These are phyloP conservation scores for Archivesica marissinica DNA, from an alignment of 1,140 invertebrate species.

Conservation along the genomic window DNA sequence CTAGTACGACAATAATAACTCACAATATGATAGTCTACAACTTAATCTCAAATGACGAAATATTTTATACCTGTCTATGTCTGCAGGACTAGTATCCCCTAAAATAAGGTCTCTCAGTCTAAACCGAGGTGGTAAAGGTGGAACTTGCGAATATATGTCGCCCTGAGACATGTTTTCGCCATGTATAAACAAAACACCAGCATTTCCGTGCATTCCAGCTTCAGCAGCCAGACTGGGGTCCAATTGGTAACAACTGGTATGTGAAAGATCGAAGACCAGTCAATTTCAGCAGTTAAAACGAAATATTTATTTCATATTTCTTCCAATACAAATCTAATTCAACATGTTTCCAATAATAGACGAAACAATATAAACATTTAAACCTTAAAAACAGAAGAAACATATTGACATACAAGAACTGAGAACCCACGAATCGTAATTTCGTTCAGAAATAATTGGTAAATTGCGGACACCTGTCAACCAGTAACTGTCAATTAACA, in stretches of 20 bases:
- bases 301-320: slow-evolving; percentile 14
- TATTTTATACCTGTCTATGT: slow-evolving; percentile 39
- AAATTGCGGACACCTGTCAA: neutral
- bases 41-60: neutral
- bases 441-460: neutral
- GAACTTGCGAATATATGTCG: slow-evolving; percentile 52
- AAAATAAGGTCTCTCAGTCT: slow-evolving; percentile 48
- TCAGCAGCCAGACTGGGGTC: slow-evolving; percentile 39
- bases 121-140: slow-evolving; percentile 50
- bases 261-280: neutral
- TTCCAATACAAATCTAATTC: no score
- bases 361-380: no score
- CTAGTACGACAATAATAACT: no score
- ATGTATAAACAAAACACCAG: slow-evolving; percentile 15
- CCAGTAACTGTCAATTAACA: no score
- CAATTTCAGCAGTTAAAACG: neutral
- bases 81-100: slow-evolving; percentile 20
- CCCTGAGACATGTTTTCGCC: slow-evolving; percentile 40
- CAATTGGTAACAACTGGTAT: neutral
- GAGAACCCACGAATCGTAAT: no score
- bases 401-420: no score
- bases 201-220: slow-evolving; percentile 41
- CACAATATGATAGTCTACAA: no score
- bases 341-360: no score
- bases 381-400: no score